These are phyloP conservation scores for Archips xylosteana DNA, from an alignment of 2,888 invertebrate species.

Conservation along the genomic window DNA sequence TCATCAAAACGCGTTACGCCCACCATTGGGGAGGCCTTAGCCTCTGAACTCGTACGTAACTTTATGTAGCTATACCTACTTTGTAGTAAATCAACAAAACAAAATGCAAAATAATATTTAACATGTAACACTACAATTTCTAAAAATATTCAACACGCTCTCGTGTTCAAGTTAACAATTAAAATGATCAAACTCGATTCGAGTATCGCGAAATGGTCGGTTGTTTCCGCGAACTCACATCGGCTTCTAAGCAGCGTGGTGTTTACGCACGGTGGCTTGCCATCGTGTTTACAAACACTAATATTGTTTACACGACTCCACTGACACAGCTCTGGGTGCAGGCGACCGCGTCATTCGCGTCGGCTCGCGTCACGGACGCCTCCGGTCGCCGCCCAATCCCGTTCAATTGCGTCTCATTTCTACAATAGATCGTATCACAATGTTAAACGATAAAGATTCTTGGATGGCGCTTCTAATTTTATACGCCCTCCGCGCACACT, in stretches of 20 bases:
- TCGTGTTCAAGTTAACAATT: not conserved
- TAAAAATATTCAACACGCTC: not conserved
- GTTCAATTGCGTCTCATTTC: slow-evolving; percentile 68
- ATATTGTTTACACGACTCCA: slow-evolving; percentile 70
- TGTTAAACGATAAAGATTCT: slow-evolving; percentile 16
- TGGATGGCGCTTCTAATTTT: slow-evolving; percentile 20
- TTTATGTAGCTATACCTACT: not conserved
- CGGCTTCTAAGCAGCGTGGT: slow-evolving; percentile 75
- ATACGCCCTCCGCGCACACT: slow-evolving; percentile 10
- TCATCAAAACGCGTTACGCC: not conserved
- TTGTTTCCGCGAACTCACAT: slow-evolving; percentile 63
- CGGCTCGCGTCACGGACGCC: slow-evolving; percentile 51
- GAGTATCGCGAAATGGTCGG: slow-evolving; percentile 53
- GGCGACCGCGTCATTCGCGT: slow-evolving; percentile 58
- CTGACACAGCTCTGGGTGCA: slow-evolving; percentile 65
- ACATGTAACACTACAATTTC: not conserved
- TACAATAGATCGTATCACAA: slow-evolving; percentile 44
- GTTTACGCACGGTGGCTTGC: slow-evolving; percentile 71
- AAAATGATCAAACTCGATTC: slow-evolving; percentile 40
- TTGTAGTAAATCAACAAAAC: not conserved
- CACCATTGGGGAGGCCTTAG: not conserved
- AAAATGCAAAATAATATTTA: not conserved
- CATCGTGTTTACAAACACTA: slow-evolving; percentile 80
- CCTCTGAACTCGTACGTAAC: not conserved
- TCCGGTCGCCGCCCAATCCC: slow-evolving; percentile 60